Percentiles rank a stretch among this genome's conserved stretches.
phyloP scores from a whole-genome alignment of 2,888 invertebrate genomes.

The Aporophyla lueneburgensis region DNA sequence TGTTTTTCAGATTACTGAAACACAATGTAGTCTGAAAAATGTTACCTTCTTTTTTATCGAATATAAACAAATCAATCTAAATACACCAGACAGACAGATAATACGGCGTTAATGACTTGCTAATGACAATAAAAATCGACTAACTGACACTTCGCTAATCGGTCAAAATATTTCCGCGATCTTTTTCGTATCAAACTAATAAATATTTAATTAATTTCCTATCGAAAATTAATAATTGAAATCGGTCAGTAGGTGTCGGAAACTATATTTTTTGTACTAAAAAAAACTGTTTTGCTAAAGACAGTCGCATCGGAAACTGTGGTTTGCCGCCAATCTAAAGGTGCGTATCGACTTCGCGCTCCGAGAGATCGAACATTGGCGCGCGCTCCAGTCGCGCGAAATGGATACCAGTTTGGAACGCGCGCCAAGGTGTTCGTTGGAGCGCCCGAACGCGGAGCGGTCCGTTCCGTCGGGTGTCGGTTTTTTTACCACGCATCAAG shows the following conservation, averaged over 20 bases:
- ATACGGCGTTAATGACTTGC: neutral
- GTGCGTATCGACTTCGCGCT: too few relatives aligned
- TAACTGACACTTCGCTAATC: slow-evolving; percentile 18
- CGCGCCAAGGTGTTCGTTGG: too few relatives aligned
- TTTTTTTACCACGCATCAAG: too few relatives aligned
- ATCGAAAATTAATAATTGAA: slow-evolving; percentile 44
- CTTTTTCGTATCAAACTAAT: slow-evolving; percentile 18
- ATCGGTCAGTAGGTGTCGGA: slow-evolving; percentile 43
- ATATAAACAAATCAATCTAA: slow-evolving; percentile 21
- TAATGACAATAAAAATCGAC: slow-evolving; percentile 23
- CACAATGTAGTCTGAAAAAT: neutral
- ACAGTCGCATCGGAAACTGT: slow-evolving; percentile 21
- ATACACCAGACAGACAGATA: slow-evolving; percentile 9
- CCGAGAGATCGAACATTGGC: too few relatives aligned
- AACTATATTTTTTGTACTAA: slow-evolving; percentile 6
- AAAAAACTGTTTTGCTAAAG: slow-evolving; percentile 11
- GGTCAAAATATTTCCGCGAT: slow-evolving; percentile 45
- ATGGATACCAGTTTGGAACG: too few relatives aligned
- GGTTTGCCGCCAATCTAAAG: slow-evolving; percentile 22
- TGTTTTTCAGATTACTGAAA: neutral
- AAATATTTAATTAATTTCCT: slow-evolving; percentile 32
- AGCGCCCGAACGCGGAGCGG: too few relatives aligned
- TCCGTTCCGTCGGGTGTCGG: too few relatives aligned
- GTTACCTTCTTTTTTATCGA: neutral
- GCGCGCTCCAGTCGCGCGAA: too few relatives aligned